Percentiles rank a stretch among this genome's conserved stretches.
Evolutionary conservation across 1,140 invertebrate genomes (phyloP).

Genomic region (Ceratina australensis): DNA sequence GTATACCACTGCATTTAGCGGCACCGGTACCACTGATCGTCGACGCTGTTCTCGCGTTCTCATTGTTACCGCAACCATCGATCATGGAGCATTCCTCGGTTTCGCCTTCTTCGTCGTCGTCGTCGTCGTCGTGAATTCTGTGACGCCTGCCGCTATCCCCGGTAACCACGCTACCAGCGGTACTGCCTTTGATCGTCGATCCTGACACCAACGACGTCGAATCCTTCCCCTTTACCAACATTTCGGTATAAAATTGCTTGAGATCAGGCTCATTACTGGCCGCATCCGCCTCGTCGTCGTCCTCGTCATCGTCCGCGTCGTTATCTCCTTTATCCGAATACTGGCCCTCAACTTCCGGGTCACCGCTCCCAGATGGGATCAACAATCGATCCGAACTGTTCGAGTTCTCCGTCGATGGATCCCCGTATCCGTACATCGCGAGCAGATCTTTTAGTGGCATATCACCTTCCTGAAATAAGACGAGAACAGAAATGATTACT

Average conservation of each 20-base stretch:
- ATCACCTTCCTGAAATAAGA: conserved; percentile 84
- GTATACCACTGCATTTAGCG: conserved; percentile 40
- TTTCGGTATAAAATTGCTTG: conserved; percentile 81
- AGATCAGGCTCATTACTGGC: conserved; percentile 75
- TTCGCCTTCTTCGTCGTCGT: conserved; percentile 63
- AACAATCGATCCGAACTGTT: conserved; percentile 72
- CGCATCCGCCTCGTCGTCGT: conserved; percentile 73
- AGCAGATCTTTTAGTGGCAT: conserved; percentile 97
- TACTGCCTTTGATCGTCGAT: conserved; percentile 59
- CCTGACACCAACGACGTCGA: conserved; percentile 59
- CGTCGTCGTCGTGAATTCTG: conserved; percentile 59
- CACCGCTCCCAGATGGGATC: conserved; percentile 68
- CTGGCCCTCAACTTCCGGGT: conserved; percentile 64
- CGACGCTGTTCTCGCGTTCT: conserved; percentile 38
- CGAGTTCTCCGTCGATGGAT: conserved; percentile 72
- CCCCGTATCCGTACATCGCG: conserved; percentile 90
- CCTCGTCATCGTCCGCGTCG: conserved; percentile 77
- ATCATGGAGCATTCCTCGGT: conserved; percentile 56
- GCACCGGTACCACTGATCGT: conserved; percentile 17
- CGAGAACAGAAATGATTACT: conserved; percentile 55
- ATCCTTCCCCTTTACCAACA: conserved; percentile 79
- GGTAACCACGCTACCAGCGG: conserved; percentile 31
- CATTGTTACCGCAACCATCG: conserved; percentile 35
- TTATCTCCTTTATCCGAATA: conserved; percentile 76
- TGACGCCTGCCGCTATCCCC: conserved; percentile 43